phyloP scores from a whole-genome alignment of 2,888 invertebrate species.

The Rhamphomyia laevipes region DNA sequence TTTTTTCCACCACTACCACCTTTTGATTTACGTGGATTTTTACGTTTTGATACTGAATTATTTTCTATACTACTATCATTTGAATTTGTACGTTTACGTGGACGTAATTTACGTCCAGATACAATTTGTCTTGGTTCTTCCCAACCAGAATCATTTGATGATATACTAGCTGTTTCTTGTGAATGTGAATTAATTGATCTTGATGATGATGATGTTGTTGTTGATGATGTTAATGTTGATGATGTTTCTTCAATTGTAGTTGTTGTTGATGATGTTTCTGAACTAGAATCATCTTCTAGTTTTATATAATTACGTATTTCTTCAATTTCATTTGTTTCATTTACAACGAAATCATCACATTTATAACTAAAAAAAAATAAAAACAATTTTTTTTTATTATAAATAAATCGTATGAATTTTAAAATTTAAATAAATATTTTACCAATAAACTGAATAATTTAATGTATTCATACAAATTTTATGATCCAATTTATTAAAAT shows the following conservation, averaged over 20 bases:
- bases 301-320: slow-evolving; percentile 45
- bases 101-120: slow-evolving; percentile 19
- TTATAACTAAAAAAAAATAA: slow-evolving; percentile 48
- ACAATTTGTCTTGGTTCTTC: slow-evolving; percentile 16
- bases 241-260: slow-evolving; percentile 17
- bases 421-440: slow-evolving; percentile 14
- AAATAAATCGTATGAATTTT: too few species aligned
- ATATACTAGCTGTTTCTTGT: slow-evolving; percentile 23
- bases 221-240: slow-evolving; percentile 23
- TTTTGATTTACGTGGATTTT: background rate
- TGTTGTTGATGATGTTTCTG: slow-evolving; percentile 32
- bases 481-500: slow-evolving; percentile 53
- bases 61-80: slow-evolving; percentile 18
- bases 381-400: background rate
- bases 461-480: slow-evolving; percentile 67
- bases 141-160: slow-evolving; percentile 24
- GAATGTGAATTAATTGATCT: slow-evolving; percentile 17
- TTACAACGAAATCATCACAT: slow-evolving; percentile 69
- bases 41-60: background rate
- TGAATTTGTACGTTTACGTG: slow-evolving; percentile 23
- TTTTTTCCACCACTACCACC: too few species aligned
- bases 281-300: slow-evolving; percentile 26
- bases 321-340: slow-evolving; percentile 51
- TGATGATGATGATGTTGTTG: slow-evolving; percentile 23
- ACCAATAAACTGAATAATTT: slow-evolving; percentile 66